Evolutionary conservation across 2,797 vertebrate species (phyloP).

Genomic region (Urosaurus nigricauda): DNA sequence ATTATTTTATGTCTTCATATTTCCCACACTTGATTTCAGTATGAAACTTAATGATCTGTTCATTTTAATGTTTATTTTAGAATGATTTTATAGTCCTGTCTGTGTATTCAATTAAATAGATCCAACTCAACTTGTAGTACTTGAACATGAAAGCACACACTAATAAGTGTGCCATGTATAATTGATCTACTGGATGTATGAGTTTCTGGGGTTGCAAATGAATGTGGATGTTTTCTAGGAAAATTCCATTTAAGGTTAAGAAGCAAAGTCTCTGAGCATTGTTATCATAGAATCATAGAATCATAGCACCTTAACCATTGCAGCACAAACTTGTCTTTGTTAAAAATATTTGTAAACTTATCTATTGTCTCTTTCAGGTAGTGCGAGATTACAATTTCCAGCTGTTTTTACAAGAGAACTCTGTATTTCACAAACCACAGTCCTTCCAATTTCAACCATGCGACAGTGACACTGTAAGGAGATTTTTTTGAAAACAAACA

Average conservation of each 20-base stretch:
- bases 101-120: conserved; percentile 10
- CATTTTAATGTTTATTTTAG: neutral
- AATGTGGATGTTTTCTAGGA: neutral
- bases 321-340: neutral
- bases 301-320: neutral
- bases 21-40: neutral
- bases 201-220: neutral
- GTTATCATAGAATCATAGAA: no score
- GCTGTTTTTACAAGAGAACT: conserved; percentile 94
- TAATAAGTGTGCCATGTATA: neutral
- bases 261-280: no score
- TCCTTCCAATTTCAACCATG: conserved; percentile 97
- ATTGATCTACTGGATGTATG: neutral
- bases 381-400: conserved; percentile 96
- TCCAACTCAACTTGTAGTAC: neutral
- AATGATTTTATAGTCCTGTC: neutral
- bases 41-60: conserved; percentile 14
- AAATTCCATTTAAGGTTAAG: neutral
- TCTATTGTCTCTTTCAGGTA: conserved; percentile 82
- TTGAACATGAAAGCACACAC: fast-evolving
- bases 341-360: conserved; percentile 11
- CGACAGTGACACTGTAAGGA: conserved; percentile 93
- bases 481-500: neutral
- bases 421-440: conserved; percentile 92
- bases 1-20: neutral